phyloP scores from a whole-genome alignment of 2,797 vertebrate species.

The Xenopus petersii region DNA sequence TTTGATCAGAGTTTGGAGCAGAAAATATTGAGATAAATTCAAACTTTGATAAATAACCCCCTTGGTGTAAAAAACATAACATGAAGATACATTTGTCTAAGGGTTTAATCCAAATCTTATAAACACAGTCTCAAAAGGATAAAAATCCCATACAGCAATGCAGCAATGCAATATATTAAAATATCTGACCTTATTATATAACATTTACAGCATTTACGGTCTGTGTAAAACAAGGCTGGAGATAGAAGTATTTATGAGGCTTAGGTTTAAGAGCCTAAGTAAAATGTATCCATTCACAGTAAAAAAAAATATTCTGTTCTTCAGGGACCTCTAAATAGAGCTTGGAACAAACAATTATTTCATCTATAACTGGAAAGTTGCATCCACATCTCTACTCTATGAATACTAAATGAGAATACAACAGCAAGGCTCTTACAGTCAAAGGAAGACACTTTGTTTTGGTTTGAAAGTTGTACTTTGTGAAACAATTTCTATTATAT shows the following conservation, averaged over 20 bases:
- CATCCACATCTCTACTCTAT: constrained; percentile 6
- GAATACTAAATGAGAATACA: constrained; percentile 17
- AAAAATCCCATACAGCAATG: too few relatives aligned
- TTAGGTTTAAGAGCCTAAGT: constrained; percentile 9
- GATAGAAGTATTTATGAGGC: constrained; percentile 7
- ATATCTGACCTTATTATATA: too few relatives aligned
- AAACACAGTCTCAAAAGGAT: too few relatives aligned
- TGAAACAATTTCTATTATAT: constrained; percentile 7
- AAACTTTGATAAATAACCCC: too few relatives aligned
- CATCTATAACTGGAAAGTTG: constrained; percentile 5
- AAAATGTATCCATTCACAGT: constrained; percentile 11
- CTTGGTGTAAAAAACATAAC: too few relatives aligned
- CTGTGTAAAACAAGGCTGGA: not conserved
- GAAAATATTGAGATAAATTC: too few relatives aligned
- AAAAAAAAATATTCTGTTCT: not conserved
- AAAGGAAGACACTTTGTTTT: constrained; percentile 1
- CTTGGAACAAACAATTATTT: constrained; percentile 21
- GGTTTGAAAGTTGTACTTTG: not conserved
- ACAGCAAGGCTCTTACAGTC: not conserved
- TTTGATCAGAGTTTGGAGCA: too few relatives aligned
- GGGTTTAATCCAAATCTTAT: too few relatives aligned
- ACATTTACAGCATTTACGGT: not conserved
- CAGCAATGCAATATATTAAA: too few relatives aligned
- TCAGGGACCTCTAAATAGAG: constrained; percentile 16
- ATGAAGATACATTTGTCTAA: too few relatives aligned